Evolutionary conservation across 1,140 invertebrate species (phyloP).

Genomic region (Rhyacophila brunnea): DNA sequence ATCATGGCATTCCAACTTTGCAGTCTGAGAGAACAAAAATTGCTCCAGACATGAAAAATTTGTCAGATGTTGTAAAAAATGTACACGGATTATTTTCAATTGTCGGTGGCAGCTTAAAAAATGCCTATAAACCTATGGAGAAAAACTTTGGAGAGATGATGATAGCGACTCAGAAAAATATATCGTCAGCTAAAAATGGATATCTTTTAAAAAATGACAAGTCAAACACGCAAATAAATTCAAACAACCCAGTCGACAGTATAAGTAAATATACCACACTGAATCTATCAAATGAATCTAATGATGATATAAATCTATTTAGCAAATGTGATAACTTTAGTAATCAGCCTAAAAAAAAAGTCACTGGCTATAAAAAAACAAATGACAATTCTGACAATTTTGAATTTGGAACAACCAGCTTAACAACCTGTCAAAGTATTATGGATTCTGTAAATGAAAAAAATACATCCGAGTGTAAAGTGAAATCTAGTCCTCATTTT

Average conservation of each 20-base stretch:
- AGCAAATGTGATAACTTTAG: conserved; percentile 27
- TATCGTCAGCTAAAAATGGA: conserved; percentile 22
- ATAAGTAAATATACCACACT: conserved; percentile 30
- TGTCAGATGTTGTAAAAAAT: conserved; percentile 30
- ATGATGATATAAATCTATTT: conserved; percentile 15
- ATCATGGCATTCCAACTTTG: background rate
- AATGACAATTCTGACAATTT: background rate
- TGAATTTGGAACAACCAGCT: background rate
- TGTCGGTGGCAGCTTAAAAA: conserved; percentile 27
- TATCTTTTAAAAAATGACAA: conserved; percentile 15
- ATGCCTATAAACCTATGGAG: conserved; percentile 32
- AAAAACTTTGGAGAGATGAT: conserved; percentile 30
- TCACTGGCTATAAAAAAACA: background rate
- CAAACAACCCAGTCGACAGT: conserved; percentile 2
- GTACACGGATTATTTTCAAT: conserved; percentile 30
- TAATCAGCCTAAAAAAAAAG: background rate
- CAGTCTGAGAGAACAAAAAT: conserved; percentile 20
- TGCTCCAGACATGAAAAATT: conserved; percentile 20
- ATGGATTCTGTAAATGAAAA: background rate
- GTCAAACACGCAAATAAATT: background rate
- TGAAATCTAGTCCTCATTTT: no score
- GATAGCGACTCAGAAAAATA: conserved; percentile 29
- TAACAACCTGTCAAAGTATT: background rate
- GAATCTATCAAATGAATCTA: conserved; percentile 27
- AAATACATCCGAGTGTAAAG: background rate